Conservation (phyloP, 2,113 vertebrate species). For the Terrapene triunguis region DNA sequence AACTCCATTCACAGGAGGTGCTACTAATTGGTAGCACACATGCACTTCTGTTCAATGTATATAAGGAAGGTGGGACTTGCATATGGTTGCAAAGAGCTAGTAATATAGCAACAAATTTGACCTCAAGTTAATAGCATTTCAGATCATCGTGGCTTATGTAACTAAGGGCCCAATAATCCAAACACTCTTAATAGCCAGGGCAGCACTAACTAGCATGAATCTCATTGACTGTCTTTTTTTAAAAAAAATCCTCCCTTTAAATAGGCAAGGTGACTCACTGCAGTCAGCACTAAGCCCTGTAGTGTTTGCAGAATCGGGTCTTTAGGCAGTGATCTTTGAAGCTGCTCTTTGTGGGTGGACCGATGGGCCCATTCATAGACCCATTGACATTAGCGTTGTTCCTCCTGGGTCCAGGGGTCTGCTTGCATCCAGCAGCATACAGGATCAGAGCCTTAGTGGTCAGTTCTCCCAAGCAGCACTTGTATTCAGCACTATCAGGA, state of each 20-base stretch:
- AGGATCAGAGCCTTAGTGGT: background rate
- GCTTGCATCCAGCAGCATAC: background rate
- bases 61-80: background rate
- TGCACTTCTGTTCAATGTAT: background rate
- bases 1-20: background rate
- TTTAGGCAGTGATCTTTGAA: background rate
- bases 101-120: conserved; percentile 1
- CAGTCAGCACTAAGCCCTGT: background rate
- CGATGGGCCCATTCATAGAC: background rate
- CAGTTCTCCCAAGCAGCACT: background rate
- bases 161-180: conserved; percentile 22
- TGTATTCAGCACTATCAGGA: background rate
- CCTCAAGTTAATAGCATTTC: background rate
- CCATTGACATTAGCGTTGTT: background rate
- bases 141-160: conserved; percentile 28
- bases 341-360: background rate
- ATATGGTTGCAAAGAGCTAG: background rate
- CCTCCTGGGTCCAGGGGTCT: background rate
- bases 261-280: background rate
- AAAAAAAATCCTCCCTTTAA: background rate
- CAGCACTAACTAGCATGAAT: background rate
- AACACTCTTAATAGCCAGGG: background rate
- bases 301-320: background rate
- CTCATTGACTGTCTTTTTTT: background rate
- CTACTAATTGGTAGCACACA: background rate